Base-by-base conservation (phyloP, 1,140 invertebrate genomes). In the Cardiocondyla obscurior region DNA sequence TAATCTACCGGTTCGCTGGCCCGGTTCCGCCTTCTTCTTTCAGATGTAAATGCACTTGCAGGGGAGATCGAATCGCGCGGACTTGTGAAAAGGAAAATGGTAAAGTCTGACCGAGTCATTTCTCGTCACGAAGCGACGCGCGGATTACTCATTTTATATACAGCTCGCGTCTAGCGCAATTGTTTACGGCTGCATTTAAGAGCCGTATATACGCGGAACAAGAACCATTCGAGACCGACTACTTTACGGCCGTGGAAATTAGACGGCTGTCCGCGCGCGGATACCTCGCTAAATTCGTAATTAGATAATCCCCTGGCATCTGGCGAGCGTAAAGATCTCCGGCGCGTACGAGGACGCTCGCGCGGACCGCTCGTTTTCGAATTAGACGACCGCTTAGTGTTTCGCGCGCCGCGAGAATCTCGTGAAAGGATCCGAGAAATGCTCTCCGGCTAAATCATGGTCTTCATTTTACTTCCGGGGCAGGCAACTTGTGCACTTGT, bases 21-120 rank as follows among this genome's bases (percentile, higher is more conserved):
- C 44, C 73, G 73, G 49, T 77, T 53, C 46, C 62, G 33, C 33
- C 30, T 28, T 28, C 62, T 67, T 64, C 74, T 79, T 79, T 79
- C 74, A 69, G 16, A 79, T 79, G 74, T 79, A 69, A 79, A 79
- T 79, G 46, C 74, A 79, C 53, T 67, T 67, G 44, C 74, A 12
- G 44, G 22, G 53, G 30, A 30, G 62, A 77, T 67, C 74, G 74
- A 67, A 69, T 79, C 22, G 33, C 46, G 60, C 46, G 58, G 46
- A 53, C 44, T 39, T 44, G 36, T 67, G 30, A 76, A 62, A 76
- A 55, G 62, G 25, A 53, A 79, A 69, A 69, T 79, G 22, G 62
- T 28, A 42, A 55, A 79, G 33, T 67, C 74, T 22, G 6, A 55
- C 22, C 25, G 53, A 67, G 69, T 67, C 74, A 30, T 79, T 79